Conservation (phyloP, 2,888 invertebrate genomes). For the Cheilosia scutellata region DNA sequence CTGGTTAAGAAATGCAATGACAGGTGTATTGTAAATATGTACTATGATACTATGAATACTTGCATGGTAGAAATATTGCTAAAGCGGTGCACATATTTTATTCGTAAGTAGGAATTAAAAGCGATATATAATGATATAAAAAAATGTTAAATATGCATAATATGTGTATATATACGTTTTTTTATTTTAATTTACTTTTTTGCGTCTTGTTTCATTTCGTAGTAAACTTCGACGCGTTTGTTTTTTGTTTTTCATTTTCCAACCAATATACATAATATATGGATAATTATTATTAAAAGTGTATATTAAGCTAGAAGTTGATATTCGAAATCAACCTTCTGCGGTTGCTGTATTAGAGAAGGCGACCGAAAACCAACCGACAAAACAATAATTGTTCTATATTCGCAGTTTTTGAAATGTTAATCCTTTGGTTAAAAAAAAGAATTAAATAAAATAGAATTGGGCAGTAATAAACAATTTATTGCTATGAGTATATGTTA, state of each 20-base stretch:
- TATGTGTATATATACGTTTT: background rate
- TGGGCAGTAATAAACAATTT: slow-evolving; percentile 38
- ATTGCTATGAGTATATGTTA: slow-evolving; percentile 3
- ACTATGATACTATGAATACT: background rate
- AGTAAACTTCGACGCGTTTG: background rate
- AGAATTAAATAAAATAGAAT: slow-evolving; percentile 40
- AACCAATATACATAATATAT: slow-evolving; percentile 33
- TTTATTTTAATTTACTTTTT: slow-evolving; percentile 4
- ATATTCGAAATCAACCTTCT: slow-evolving; percentile 87
- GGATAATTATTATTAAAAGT: slow-evolving; percentile 7
- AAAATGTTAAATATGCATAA: no score
- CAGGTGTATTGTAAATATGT: no score
- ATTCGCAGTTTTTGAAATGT: slow-evolving; percentile 37
- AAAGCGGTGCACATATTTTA: no score
- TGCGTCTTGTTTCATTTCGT: slow-evolving; percentile 16
- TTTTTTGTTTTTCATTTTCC: background rate
- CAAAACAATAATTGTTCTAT: slow-evolving; percentile 75
- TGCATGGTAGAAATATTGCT: no score
- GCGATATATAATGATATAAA: background rate
- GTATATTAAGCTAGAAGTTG: slow-evolving; percentile 74
- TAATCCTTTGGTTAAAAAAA: slow-evolving; percentile 45
- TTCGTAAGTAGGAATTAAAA: no score
- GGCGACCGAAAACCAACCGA: slow-evolving; percentile 88
- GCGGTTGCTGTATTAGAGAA: slow-evolving; percentile 93
- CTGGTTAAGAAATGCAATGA: no score